Evolutionary conservation across 2,113 vertebrate species (phyloP).

Genomic region (Hyaena hyaena): DNA sequence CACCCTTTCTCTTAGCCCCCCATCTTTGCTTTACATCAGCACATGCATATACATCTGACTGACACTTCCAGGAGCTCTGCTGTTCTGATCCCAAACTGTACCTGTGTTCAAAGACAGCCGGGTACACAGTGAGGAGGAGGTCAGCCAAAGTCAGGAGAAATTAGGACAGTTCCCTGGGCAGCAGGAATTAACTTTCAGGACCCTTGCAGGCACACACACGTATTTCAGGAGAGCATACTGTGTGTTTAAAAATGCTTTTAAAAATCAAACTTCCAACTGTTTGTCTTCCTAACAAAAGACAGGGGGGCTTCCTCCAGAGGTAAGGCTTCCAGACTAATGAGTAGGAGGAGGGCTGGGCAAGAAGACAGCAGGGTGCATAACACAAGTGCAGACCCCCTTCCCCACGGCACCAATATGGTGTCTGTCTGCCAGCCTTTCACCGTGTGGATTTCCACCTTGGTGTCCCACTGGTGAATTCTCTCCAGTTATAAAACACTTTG

Average conservation of each 20-base stretch:
- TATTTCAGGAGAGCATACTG: constrained; percentile 57
- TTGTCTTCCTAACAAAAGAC: constrained; percentile 68
- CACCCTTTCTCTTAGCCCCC: not conserved
- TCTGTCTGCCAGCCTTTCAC: constrained; percentile 48
- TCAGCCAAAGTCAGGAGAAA: constrained; percentile 66
- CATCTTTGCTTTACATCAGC: not conserved
- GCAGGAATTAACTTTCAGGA: constrained; percentile 63
- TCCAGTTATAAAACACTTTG: constrained; percentile 72
- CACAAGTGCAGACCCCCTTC: not conserved
- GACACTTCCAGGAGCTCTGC: not conserved
- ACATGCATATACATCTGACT: not conserved
- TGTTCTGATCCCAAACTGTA: not conserved
- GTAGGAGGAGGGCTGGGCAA: constrained; percentile 23
- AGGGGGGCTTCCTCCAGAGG: constrained; percentile 29
- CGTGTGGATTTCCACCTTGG: constrained; percentile 34
- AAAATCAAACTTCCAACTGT: constrained; percentile 48
- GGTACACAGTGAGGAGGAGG: constrained; percentile 33
- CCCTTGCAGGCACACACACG: not conserved
- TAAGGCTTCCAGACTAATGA: constrained; percentile 50
- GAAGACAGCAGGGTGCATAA: constrained; percentile 36
- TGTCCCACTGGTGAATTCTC: constrained; percentile 70
- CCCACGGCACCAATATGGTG: not conserved
- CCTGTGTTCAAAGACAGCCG: constrained; percentile 30
- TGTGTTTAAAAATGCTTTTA: constrained; percentile 61
- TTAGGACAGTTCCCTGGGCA: constrained; percentile 62